Base-by-base conservation (phyloP, 2,888 invertebrate species). In the Isoperla grammatica region DNA sequence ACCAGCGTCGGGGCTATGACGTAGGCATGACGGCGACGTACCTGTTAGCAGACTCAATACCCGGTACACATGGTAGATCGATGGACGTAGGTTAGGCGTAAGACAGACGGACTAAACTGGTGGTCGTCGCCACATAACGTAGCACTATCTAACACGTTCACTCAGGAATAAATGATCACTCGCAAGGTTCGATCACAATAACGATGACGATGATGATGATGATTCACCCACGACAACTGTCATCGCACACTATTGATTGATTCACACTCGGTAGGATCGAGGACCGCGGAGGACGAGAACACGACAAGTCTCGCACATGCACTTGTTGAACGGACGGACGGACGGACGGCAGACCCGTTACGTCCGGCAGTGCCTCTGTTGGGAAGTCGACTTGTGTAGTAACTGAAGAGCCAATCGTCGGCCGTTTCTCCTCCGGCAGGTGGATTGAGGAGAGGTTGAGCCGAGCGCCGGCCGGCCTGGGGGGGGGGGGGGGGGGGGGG, bases 381-480 rank as follows among this genome's bases (percentile, higher is more conserved):
- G 48, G 17, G 56, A 20, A 55, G 55, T 56, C 49, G 55, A 60
- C 59, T 60, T 55, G 59, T 56, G 54, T 35, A 56, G 59, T 60
- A 55, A 60, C 46, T 37, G 35, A 48, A 19, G 45, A 17, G 43
- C 57, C 61, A 58, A 57, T 57, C 46, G 37, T 54, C 53, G 57
- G 63, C 63, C 57, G 60, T 56, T 61, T 62, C 64, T 67, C 64
- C 60, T 49, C 58, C 60, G 65, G 63, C 63, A 63, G 61, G 68
- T 61, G 65, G 65, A 67, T 66, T 64, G 23, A 40, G 64, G 61
- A 61, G 62, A 59, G 60, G 60, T 64, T 66, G 65, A 66, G 66
- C 63, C 61, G 65, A 63, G 60, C 60, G 64, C 65, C 62, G 59
- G 62, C 62, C 61, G 61, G 59, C 60, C 57, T 53, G 61, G 55